Base-by-base conservation (phyloP, 2,797 vertebrate genomes). In the Premnoplex brunnescens region DNA sequence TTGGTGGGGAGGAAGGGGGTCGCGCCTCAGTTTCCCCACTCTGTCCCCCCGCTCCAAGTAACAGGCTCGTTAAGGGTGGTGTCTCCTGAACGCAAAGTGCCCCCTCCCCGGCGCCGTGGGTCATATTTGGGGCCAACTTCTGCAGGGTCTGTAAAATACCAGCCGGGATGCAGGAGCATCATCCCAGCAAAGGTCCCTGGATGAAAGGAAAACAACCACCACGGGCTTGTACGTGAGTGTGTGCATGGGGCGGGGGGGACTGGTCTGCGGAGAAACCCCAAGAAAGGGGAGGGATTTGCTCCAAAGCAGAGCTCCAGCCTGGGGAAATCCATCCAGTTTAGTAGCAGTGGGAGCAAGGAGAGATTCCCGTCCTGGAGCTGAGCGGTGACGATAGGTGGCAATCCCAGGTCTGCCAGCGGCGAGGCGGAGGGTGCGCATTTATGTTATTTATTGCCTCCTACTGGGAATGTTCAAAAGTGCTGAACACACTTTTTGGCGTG, bases 21-120 rank as follows among this genome's bases (percentile, higher is more conserved):
- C 2, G 28, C 79, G 56, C 74, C 88, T 80, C 84, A 26, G 63
- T 84, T 79, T 83, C 72, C 67, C 49, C 37, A 7, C 26, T 34
- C 24, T 1, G 14, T 14, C 11, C 6, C 13, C 7, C 7, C 16
- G 3, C 37, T 14, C 26, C 9, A 5, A 48, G 54, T 44, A 37
- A 69, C 4, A n/a, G 24, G 2, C 9, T 63, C 11, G 3, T 32
- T 44, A 55, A 62, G 17, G 12, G 6, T 27, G 39, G 27, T 41
- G 10, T 20, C 4, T 26, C 36, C 66, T 15, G 37, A 34, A 34
- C 5, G 30, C 7, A 9, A 32, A 37, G 13, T 26, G 30, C 3
- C 9, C 9, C 21, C 4, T 6, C 8, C 7, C 20, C 9, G 11
- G 0, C 27, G 6, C 56, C 2, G 7, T 4, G 48, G 49, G n/a